Evolutionary conservation across 2,113 vertebrate genomes (phyloP).

Genomic region (Acanthochromis polyacanthus): DNA sequence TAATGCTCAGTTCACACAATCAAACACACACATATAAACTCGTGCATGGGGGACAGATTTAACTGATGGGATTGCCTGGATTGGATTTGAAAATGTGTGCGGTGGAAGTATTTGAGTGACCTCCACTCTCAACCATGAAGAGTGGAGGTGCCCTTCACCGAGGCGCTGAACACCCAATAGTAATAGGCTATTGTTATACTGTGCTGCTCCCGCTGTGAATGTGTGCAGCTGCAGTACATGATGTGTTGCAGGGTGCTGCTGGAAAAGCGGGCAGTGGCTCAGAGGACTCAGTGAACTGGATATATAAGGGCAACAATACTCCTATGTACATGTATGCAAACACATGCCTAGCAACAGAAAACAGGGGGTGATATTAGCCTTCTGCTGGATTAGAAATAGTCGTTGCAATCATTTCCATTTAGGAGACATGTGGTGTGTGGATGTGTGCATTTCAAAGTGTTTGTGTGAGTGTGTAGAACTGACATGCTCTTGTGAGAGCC

Average conservation of each 20-base stretch:
- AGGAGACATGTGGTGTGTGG: slow-evolving; percentile 26
- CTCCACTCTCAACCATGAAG: slow-evolving; percentile 10
- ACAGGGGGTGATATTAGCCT: slow-evolving; percentile 3
- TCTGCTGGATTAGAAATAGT: slow-evolving; percentile 33
- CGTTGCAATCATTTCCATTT: slow-evolving; percentile 44
- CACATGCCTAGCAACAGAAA: slow-evolving; percentile 13
- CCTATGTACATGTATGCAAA: slow-evolving; percentile 32
- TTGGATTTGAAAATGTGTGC: slow-evolving; percentile 47
- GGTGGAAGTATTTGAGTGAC: slow-evolving; percentile 8
- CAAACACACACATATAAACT: slow-evolving; percentile 31
- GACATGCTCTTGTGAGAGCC: slow-evolving; percentile 62
- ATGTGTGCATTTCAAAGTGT: slow-evolving; percentile 19
- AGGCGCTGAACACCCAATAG: not conserved
- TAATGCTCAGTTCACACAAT: slow-evolving; percentile 48
- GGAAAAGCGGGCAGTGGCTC: slow-evolving; percentile 36
- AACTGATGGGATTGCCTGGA: slow-evolving; percentile 30
- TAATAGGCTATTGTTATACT: slow-evolving; percentile 27
- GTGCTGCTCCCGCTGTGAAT: slow-evolving; percentile 28
- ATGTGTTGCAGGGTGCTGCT: slow-evolving; percentile 26
- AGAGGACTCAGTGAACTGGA: slow-evolving; percentile 29
- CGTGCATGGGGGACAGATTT: slow-evolving; percentile 23
- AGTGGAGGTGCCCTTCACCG: slow-evolving; percentile 19
- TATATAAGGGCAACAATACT: slow-evolving; percentile 24
- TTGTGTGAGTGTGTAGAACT: slow-evolving; percentile 23
- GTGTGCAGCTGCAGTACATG: slow-evolving; percentile 27